Percentiles rank a stretch among this genome's conserved stretches.
These are phyloP conservation scores for Tamandua tetradactyla DNA, from an alignment of 2,797 vertebrate genomes.

Conservation along the genomic window DNA sequence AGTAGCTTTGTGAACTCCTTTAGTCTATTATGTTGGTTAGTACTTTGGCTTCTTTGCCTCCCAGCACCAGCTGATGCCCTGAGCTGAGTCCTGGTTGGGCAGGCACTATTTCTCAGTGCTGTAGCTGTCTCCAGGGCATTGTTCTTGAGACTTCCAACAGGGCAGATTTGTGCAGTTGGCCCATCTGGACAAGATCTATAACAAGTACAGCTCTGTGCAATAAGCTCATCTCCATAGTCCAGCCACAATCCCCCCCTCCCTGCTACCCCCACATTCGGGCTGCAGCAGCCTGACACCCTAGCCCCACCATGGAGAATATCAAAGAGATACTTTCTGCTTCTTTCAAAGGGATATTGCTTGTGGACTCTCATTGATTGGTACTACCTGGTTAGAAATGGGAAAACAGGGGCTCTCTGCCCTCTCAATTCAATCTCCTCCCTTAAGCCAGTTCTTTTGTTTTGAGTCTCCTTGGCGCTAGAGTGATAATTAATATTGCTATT, in stretches of 20 bases:
- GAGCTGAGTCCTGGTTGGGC: constrained; percentile 73
- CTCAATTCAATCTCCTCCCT: constrained; percentile 57
- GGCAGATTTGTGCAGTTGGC: constrained; percentile 81
- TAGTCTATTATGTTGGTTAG: constrained; percentile 74
- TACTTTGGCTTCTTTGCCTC: constrained; percentile 75
- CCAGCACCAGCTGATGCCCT: constrained; percentile 78
- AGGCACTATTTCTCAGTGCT: constrained; percentile 75
- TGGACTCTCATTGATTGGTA: constrained; percentile 70
- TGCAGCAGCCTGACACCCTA: constrained; percentile 79
- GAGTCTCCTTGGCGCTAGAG: background rate
- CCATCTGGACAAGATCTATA: constrained; percentile 81
- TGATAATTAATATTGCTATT: background rate
- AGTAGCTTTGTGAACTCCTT: constrained; percentile 76
- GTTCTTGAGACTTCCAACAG: constrained; percentile 81
- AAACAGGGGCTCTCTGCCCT: constrained; percentile 57
- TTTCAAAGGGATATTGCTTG: constrained; percentile 77
- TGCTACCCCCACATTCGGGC: constrained; percentile 61
- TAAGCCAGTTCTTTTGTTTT: constrained; percentile 51
- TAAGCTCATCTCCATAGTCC: constrained; percentile 80
- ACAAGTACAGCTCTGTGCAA: constrained; percentile 80
- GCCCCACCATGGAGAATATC: constrained; percentile 68
- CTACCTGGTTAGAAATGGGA: constrained; percentile 74
- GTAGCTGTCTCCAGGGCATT: constrained; percentile 79
- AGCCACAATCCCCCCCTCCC: constrained; percentile 15
- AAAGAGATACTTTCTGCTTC: constrained; percentile 78